These are phyloP conservation scores for Lomographa bimaculata DNA, from an alignment of 2,888 invertebrate genomes.

Conservation along the genomic window DNA sequence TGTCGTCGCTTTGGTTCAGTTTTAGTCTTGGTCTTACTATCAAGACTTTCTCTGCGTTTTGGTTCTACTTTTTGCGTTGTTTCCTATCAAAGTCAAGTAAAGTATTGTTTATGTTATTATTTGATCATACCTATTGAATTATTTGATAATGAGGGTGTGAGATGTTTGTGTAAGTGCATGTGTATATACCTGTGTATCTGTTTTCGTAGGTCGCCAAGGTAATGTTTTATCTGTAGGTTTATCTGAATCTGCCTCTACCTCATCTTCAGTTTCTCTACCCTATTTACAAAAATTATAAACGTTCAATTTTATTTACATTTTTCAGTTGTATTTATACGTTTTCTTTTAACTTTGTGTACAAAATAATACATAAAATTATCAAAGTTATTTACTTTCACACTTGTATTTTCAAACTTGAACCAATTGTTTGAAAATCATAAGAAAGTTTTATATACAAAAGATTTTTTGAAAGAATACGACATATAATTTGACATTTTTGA, in stretches of 20 bases:
- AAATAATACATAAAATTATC: conserved; percentile 30
- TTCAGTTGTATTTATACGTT: conserved; percentile 16
- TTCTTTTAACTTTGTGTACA: too few species aligned
- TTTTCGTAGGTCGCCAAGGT: conserved; percentile 73
- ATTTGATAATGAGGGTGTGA: too few species aligned
- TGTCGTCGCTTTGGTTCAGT: conserved; percentile 41
- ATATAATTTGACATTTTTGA: conserved; percentile 24
- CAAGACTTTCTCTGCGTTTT: conserved; percentile 55
- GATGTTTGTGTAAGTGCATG: conserved; percentile 39
- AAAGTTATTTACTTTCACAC: conserved; percentile 58
- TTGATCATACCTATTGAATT: too few species aligned
- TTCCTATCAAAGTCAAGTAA: conserved; percentile 50
- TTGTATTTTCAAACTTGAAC: conserved; percentile 47
- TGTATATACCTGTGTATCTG: conserved; percentile 56
- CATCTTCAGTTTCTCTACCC: conserved; percentile 64
- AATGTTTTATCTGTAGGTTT: conserved; percentile 67
- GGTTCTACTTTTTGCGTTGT: conserved; percentile 48
- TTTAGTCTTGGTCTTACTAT: conserved; percentile 29
- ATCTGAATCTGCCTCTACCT: conserved; percentile 49
- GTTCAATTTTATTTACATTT: conserved; percentile 37
- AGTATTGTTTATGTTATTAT: conserved; percentile 6
- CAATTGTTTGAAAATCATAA: conserved; percentile 44
- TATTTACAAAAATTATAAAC: conserved; percentile 63
- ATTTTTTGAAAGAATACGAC: conserved; percentile 31
- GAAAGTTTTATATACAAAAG: conserved; percentile 49